A percentile compares a stretch with the other conserved stretches of the same genome.
Evolutionary conservation across 2,888 invertebrate genomes (phyloP).

Genomic region (Nycteola revayana): DNA sequence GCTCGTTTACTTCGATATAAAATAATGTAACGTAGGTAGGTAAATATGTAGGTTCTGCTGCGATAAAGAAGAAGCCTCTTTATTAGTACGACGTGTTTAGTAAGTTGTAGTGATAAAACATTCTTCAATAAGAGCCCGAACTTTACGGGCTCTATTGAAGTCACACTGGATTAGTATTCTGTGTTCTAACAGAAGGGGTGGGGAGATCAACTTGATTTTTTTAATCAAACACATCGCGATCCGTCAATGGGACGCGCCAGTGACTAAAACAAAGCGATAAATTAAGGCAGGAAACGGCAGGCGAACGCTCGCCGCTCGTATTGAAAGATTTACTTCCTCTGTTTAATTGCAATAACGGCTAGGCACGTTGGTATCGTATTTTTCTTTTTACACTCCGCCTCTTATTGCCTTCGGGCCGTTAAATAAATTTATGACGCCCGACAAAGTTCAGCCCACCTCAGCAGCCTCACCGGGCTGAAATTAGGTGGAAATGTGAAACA

Average conservation of each 20-base stretch:
- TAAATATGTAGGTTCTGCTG: no score
- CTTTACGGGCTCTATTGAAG: constrained; percentile 37
- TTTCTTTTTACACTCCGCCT: constrained; percentile 81
- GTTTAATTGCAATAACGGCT: constrained; percentile 83
- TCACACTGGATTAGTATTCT: constrained; percentile 44
- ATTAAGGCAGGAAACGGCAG: constrained; percentile 76
- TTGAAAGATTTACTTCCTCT: constrained; percentile 82
- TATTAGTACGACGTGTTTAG: constrained; percentile 14
- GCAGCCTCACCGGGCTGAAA: constrained; percentile 65
- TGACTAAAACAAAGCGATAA: constrained; percentile 81
- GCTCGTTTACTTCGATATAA: no score
- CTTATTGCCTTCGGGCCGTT: constrained; percentile 81
- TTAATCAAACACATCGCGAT: constrained; percentile 79
- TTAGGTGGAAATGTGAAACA: constrained; percentile 77
- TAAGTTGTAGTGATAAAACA: constrained; percentile 17
- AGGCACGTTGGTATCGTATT: constrained; percentile 83
- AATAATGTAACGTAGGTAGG: no score
- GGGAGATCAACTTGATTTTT: constrained; percentile 66
- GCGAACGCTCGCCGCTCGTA: constrained; percentile 75
- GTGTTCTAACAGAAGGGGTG: constrained; percentile 53
- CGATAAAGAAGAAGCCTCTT: no score
- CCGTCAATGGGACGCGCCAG: constrained; percentile 76
- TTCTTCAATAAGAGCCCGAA: constrained; percentile 13
- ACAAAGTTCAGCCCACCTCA: constrained; percentile 79
- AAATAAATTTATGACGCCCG: constrained; percentile 82